phyloP scores from a whole-genome alignment of 2,113 vertebrate species.

The Agelaius phoeniceus region DNA sequence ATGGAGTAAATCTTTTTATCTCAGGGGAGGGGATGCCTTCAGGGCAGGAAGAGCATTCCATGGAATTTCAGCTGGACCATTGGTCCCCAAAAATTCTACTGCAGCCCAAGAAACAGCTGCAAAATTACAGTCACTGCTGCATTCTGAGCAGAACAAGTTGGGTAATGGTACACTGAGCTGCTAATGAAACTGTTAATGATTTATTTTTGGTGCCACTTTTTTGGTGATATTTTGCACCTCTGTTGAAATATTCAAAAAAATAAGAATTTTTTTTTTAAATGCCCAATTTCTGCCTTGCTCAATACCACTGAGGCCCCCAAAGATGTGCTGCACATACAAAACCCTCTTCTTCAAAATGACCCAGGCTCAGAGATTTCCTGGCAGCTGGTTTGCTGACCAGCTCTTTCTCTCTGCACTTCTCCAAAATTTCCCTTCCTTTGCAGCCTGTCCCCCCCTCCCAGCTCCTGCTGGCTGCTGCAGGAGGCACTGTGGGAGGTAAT shows the following conservation, averaged over 20 bases:
- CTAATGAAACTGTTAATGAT: slow-evolving; percentile 77
- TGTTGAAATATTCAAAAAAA: slow-evolving; percentile 43
- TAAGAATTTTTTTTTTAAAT: neutral
- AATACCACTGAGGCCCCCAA: slow-evolving; percentile 36
- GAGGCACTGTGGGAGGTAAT: slow-evolving; percentile 48
- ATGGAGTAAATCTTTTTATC: neutral
- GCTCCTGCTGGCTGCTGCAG: slow-evolving; percentile 48
- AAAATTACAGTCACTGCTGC: slow-evolving; percentile 79
- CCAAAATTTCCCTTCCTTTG: slow-evolving; percentile 32
- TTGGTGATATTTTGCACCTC: slow-evolving; percentile 64
- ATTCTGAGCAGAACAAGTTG: slow-evolving; percentile 75
- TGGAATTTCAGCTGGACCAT: slow-evolving; percentile 69
- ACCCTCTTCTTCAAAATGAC: neutral
- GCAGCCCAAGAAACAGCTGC: slow-evolving; percentile 76
- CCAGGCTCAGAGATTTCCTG: neutral
- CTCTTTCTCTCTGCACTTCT: slow-evolving; percentile 10
- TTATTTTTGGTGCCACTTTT: slow-evolving; percentile 62
- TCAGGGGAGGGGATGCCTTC: neutral
- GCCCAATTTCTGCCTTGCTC: slow-evolving; percentile 33
- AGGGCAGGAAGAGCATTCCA: slow-evolving; percentile 15
- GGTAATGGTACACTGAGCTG: slow-evolving; percentile 74
- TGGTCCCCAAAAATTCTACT: slow-evolving; percentile 48
- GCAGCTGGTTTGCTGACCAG: slow-evolving; percentile 30
- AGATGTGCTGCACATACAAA: slow-evolving; percentile 8
- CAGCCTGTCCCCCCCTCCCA: slow-evolving; percentile 23